A percentile compares a stretch with the other conserved stretches of the same genome.
Evolutionary conservation across 2,113 vertebrate species (phyloP).

Genomic region (Paracanthobrama guichenoti): DNA sequence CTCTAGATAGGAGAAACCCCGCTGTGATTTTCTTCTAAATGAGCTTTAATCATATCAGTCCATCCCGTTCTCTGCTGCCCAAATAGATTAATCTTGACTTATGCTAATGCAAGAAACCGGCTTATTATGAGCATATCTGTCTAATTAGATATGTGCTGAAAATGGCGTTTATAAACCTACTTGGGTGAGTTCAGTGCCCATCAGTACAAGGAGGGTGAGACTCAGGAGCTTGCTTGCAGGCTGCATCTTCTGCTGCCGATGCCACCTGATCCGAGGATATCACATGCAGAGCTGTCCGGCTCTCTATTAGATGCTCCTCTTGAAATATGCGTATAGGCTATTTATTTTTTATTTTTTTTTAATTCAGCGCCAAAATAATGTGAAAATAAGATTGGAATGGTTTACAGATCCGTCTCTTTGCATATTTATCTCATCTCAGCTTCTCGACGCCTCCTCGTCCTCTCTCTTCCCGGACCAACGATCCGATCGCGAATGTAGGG

Average conservation of each 20-base stretch:
- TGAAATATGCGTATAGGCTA: slow-evolving; percentile 51
- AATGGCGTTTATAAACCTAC: slow-evolving; percentile 83
- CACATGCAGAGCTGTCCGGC: slow-evolving; percentile 67
- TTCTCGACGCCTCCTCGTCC: slow-evolving; percentile 60
- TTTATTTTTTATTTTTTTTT: not conserved
- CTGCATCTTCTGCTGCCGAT: slow-evolving; percentile 77
- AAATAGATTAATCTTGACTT: slow-evolving; percentile 14
- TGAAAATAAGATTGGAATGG: slow-evolving; percentile 68
- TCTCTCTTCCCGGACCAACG: slow-evolving; percentile 51
- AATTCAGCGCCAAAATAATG: slow-evolving; percentile 74
- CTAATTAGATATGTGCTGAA: slow-evolving; percentile 63
- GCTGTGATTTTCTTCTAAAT: slow-evolving; percentile 24
- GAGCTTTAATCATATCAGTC: slow-evolving; percentile 14
- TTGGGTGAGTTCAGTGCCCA: slow-evolving; percentile 89
- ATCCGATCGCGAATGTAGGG: slow-evolving; percentile 34
- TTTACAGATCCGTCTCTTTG: slow-evolving; percentile 75
- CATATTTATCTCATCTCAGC: slow-evolving; percentile 78
- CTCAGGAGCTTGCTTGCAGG: slow-evolving; percentile 83
- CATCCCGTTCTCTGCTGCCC: not conserved
- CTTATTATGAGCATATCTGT: slow-evolving; percentile 33
- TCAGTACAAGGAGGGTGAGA: slow-evolving; percentile 83
- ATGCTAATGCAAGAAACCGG: not conserved
- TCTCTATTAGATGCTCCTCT: slow-evolving; percentile 49
- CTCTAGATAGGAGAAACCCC: slow-evolving; percentile 4
- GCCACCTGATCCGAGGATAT: slow-evolving; percentile 68